Conservation (phyloP, 2,888 invertebrate species). For the Pollenia griseotomentosa region DNA sequence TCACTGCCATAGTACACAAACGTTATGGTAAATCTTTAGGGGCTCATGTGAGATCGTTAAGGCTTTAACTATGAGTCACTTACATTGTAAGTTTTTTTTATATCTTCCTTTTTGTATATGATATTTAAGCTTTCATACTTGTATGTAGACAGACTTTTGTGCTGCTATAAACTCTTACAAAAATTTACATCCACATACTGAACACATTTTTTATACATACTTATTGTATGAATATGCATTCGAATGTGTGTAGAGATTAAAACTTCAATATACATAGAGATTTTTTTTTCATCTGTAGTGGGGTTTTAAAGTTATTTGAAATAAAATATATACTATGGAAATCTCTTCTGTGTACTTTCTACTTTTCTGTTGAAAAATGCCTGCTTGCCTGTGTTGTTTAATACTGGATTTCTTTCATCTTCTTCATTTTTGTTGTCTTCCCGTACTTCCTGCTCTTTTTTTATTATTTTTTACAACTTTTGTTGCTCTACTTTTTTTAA, state of each 20-base stretch:
- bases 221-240: slow-evolving; percentile 33
- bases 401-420: slow-evolving; percentile 48
- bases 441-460: slow-evolving; percentile 25
- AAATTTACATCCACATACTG: slow-evolving; percentile 20
- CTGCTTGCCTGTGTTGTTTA: slow-evolving; percentile 28
- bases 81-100: slow-evolving; percentile 46
- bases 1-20: slow-evolving; percentile 14
- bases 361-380: slow-evolving; percentile 13
- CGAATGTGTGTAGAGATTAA: slow-evolving; percentile 23
- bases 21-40: slow-evolving; percentile 66
- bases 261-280: slow-evolving; percentile 45
- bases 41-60: slow-evolving; percentile 70
- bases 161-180: slow-evolving; percentile 10
- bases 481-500: slow-evolving; percentile 38
- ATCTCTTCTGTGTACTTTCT: slow-evolving; percentile 26
- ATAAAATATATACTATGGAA: slow-evolving; percentile 23
- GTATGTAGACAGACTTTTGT: background rate
- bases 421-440: background rate
- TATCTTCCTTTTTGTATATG: slow-evolving; percentile 15
- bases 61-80: slow-evolving; percentile 69
- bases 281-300: slow-evolving; percentile 21
- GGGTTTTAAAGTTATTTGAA: slow-evolving; percentile 16
- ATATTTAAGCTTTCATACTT: background rate
- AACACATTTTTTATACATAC: slow-evolving; percentile 27
- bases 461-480: slow-evolving; percentile 47